Evolutionary conservation across 2,888 invertebrate species (phyloP).

Genomic region (Drosophila hamatofila): DNA sequence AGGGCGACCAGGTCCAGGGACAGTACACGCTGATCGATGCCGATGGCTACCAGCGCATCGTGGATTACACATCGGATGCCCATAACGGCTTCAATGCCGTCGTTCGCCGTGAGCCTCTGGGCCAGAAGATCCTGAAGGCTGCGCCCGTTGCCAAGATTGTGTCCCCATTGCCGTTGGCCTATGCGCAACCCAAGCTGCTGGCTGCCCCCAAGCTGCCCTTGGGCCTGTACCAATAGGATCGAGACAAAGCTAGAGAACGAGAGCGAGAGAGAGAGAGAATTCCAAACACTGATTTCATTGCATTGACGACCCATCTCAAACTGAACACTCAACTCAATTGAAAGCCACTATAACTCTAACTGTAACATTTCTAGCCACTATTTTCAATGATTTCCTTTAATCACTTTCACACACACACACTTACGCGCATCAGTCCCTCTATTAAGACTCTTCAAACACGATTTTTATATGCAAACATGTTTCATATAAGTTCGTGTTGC

Average conservation of each 20-base stretch:
- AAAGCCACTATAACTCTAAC: conserved; percentile 29
- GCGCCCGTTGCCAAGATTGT: conserved; percentile 83
- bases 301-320: conserved; percentile 64
- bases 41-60: conserved; percentile 86
- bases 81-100: conserved; percentile 87
- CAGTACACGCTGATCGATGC: conserved; percentile 86
- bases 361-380: conserved; percentile 25
- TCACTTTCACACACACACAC: conserved; percentile 25
- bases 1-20: conserved; percentile 86
- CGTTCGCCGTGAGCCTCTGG: conserved; percentile 86
- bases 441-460: conserved; percentile 47
- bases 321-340: conserved; percentile 43
- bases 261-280: conserved; percentile 51
- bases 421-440: conserved; percentile 39
- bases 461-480: conserved; percentile 21
- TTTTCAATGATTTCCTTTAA: conserved; percentile 19
- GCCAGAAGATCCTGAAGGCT: conserved; percentile 83
- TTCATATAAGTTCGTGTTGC: conserved; percentile 26
- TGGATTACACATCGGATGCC: conserved; percentile 87
- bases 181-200: conserved; percentile 73
- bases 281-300: conserved; percentile 72
- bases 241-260: conserved; percentile 1
- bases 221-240: conserved; percentile 57
- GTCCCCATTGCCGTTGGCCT: conserved; percentile 75
- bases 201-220: conserved; percentile 64